phyloP scores from a whole-genome alignment of 2,113 vertebrate species.

The Sinosuthora webbiana region DNA sequence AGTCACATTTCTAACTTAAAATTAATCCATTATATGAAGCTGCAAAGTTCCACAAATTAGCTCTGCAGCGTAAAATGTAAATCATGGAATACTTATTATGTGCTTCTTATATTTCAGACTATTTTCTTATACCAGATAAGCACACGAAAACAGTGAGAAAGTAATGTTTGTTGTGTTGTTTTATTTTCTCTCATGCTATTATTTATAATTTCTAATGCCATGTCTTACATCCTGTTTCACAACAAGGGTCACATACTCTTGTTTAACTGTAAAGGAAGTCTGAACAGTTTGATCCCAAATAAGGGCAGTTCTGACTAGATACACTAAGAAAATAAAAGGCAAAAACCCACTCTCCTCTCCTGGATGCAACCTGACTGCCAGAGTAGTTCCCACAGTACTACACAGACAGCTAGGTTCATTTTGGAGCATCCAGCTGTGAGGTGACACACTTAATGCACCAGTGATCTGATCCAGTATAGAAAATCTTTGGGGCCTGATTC shows the following conservation, averaged over 20 bases:
- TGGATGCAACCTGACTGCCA: constrained; percentile 25
- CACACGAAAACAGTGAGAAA: background rate
- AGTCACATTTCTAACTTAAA: constrained; percentile 10
- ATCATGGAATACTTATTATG: background rate
- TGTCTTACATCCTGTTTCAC: background rate
- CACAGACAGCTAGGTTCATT: constrained; percentile 36
- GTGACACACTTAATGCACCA: constrained; percentile 65
- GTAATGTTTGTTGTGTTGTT: background rate
- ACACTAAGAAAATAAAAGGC: background rate
- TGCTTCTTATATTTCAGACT: background rate
- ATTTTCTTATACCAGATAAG: background rate
- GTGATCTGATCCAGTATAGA: constrained; percentile 47
- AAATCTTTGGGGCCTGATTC: constrained; percentile 61
- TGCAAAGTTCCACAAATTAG: background rate
- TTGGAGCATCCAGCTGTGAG: constrained; percentile 66
- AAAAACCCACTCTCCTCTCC: background rate
- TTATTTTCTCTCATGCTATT: background rate
- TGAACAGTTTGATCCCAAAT: background rate
- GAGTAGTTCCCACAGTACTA: background rate
- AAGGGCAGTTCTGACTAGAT: background rate
- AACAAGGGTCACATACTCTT: background rate
- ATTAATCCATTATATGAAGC: background rate
- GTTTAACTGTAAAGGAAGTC: background rate
- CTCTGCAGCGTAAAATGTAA: background rate
- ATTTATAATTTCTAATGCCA: background rate